A percentile compares a stretch with the other conserved stretches of the same genome.
Evolutionary conservation across 2,113 vertebrate species (phyloP).

Genomic region (Zingel zingel): DNA sequence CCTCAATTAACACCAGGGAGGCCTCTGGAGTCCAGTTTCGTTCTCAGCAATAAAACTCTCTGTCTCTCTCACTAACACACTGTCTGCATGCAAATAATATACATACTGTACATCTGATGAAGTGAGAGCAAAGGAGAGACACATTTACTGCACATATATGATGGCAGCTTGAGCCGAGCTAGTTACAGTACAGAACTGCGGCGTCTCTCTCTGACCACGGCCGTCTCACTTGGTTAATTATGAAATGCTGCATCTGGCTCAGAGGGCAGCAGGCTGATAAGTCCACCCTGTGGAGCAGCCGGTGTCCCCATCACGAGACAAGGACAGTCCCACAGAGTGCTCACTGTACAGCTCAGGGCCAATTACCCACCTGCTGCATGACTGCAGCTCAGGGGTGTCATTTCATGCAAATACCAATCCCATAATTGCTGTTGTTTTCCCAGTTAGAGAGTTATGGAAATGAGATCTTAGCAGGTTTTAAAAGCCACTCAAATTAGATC

Average conservation of each 20-base stretch:
- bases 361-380: constrained; percentile 80
- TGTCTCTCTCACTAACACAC: constrained; percentile 36
- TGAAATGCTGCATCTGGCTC: constrained; percentile 69
- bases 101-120: constrained; percentile 19
- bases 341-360: constrained; percentile 65
- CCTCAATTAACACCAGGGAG: constrained; percentile 75
- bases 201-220: constrained; percentile 41
- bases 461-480: constrained; percentile 60
- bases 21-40: constrained; percentile 63
- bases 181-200: constrained; percentile 27
- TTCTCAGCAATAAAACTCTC: constrained; percentile 62
- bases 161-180: constrained; percentile 18
- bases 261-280: constrained; percentile 60
- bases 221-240: constrained; percentile 74
- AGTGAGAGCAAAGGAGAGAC: constrained; percentile 8
- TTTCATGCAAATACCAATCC: constrained; percentile 66
- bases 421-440: constrained; percentile 72
- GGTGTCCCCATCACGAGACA: constrained; percentile 64
- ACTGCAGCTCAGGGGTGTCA: constrained; percentile 65
- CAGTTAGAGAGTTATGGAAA: constrained; percentile 64
- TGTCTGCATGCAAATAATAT: constrained; percentile 40
- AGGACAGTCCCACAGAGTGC: constrained; percentile 68
- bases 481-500: constrained; percentile 58
- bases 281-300: constrained; percentile 47
- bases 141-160: constrained; percentile 9